Conservation (phyloP, 1,140 invertebrate species). For the Mactra quadrangularis region DNA sequence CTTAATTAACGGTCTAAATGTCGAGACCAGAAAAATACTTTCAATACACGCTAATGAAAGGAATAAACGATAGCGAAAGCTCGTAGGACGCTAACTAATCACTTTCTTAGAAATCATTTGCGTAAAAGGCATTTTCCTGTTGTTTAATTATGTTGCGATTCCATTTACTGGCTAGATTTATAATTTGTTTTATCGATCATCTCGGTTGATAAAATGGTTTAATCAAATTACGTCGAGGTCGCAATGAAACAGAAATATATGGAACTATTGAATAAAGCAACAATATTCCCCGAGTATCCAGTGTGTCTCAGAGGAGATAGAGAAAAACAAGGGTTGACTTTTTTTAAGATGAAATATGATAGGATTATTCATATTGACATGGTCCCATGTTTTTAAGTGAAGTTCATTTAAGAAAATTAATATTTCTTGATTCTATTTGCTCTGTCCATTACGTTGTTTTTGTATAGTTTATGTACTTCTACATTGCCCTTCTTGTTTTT, state of each 20-base stretch:
- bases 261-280: too few relatives aligned
- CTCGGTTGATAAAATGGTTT: constrained; percentile 40
- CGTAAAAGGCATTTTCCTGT: constrained; percentile 64
- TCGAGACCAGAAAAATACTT: constrained; percentile 61
- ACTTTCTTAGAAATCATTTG: constrained; percentile 65
- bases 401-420: too few relatives aligned
- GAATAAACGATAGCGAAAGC: constrained; percentile 48
- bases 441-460: too few relatives aligned
- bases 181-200: constrained; percentile 60
- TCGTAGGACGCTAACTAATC: constrained; percentile 59
- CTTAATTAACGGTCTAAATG: constrained; percentile 64
- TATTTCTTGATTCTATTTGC: too few relatives aligned
- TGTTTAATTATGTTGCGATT: constrained; percentile 62
- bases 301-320: too few relatives aligned
- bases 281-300: too few relatives aligned
- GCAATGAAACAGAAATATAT: constrained; percentile 47
- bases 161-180: constrained; percentile 52
- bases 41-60: constrained; percentile 62
- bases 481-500: too few relatives aligned
- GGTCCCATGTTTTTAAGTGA: too few relatives aligned
- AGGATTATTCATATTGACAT: too few relatives aligned
- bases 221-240: constrained; percentile 58
- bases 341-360: too few relatives aligned
- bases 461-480: too few relatives aligned
- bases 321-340: too few relatives aligned